Evolutionary conservation across 2,113 vertebrate genomes (phyloP), one percentile per base, ranked within the genome.

Genomic region (Leucoraja erinaceus): DNA sequence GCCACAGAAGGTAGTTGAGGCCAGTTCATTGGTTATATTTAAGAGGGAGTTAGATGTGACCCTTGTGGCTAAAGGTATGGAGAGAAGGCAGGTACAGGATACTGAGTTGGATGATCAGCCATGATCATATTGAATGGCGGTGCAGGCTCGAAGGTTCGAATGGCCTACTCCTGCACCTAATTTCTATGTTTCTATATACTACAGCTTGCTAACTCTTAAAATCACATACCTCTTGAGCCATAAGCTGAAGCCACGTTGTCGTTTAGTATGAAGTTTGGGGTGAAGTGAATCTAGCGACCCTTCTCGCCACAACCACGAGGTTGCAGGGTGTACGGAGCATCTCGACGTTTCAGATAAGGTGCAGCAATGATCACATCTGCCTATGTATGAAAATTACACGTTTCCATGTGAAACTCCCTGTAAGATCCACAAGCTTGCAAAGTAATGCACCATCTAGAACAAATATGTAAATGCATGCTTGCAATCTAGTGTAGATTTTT

Each of bases 281-380:
- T 96, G 81, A 96, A 95, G 93, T 95, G 95, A 93, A 95, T 96
- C 7, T 95, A 95, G 94, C 94, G 94, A 6, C 95, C 96, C 54
- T 94, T 94, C 93, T 94, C 77, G 93, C 95, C 96, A 95, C 96
- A 96, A 0, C 63, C 94, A 93, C 93, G 94, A 84, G 95, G 93
- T 91, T 96, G 96, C 5, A 95, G 90, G 20, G 95, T 94, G 0
- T 96, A 96, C 0, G 95, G 96, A 10, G 96, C 95, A 93, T 95
- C 90, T 54, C 94, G 94, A 54, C 90, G 63, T 76, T 92, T 81
- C 72, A 93, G 81, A n/a, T 94, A 93, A 93, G 94, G 93, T 84
- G 93, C 76, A 81, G 95, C 94, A 88, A 96, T 94, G 93, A 94
- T 93, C 93, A 96, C 93, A 93, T 94, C 94, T 93, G 96, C 96